Evolutionary conservation across 2,888 invertebrate species (phyloP).

Genomic region (Clivina fossor): DNA sequence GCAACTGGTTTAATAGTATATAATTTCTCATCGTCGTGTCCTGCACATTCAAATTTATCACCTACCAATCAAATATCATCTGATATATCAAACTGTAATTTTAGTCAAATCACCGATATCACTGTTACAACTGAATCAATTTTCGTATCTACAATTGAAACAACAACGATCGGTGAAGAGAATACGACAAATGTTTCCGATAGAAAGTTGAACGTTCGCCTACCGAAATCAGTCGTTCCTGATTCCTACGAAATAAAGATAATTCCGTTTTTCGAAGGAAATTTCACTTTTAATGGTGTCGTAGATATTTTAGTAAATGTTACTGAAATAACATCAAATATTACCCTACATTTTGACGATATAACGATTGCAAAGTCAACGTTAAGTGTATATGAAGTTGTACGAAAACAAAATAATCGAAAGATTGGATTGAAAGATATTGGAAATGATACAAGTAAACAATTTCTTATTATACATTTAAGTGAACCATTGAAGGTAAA

Average conservation of each 20-base stretch:
- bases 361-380: slow-evolving; percentile 60
- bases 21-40: slow-evolving; percentile 60
- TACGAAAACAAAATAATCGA: slow-evolving; percentile 17
- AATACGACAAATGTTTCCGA: slow-evolving; percentile 41
- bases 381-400: slow-evolving; percentile 39
- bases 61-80: slow-evolving; percentile 11
- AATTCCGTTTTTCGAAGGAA: slow-evolving; percentile 71
- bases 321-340: slow-evolving; percentile 62
- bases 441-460: slow-evolving; percentile 61
- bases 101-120: slow-evolving; percentile 15
- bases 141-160: slow-evolving; percentile 28
- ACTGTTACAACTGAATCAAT: slow-evolving; percentile 24
- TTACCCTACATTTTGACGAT: slow-evolving; percentile 75
- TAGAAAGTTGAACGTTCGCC: slow-evolving; percentile 62
- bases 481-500: slow-evolving; percentile 60
- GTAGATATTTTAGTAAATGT: slow-evolving; percentile 65
- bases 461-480: slow-evolving; percentile 71
- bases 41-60: slow-evolving; percentile 25
- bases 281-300: slow-evolving; percentile 78
- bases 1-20: slow-evolving; percentile 76
- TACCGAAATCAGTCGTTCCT: slow-evolving; percentile 69
- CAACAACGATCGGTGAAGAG: slow-evolving; percentile 8
- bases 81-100: slow-evolving; percentile 6
- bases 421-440: slow-evolving; percentile 38
- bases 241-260: slow-evolving; percentile 69